These are phyloP conservation scores for Pionites leucogaster DNA, from an alignment of 2,113 vertebrate genomes.

Conservation along the genomic window DNA sequence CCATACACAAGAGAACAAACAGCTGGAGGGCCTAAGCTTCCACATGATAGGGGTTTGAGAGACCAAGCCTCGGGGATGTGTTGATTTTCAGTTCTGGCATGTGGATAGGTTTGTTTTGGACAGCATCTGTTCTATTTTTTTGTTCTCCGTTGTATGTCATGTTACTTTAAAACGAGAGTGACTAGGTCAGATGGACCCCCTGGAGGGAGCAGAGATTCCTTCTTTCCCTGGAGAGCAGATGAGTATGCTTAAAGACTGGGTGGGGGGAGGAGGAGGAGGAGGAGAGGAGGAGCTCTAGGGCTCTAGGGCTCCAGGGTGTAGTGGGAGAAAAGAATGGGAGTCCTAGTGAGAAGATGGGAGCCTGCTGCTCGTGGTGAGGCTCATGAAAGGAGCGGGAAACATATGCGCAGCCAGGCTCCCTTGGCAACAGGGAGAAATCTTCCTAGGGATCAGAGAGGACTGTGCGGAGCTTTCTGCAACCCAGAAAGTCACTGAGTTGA, in stretches of 20 bases:
- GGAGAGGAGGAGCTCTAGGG: not conserved
- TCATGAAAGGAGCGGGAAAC: not conserved
- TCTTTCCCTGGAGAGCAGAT: slow-evolving; percentile 66
- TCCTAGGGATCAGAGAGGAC: not conserved
- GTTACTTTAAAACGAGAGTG: slow-evolving; percentile 54
- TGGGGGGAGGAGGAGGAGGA: slow-evolving; percentile 1
- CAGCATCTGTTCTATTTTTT: slow-evolving; percentile 62
- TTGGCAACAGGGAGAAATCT: not conserved
- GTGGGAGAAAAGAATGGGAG: not conserved
- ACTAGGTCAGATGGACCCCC: slow-evolving; percentile 63
- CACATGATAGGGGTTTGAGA: not conserved
- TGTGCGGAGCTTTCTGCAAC: not conserved
- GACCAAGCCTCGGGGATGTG: slow-evolving; percentile 44
- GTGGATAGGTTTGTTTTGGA: slow-evolving; percentile 62
- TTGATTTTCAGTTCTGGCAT: slow-evolving; percentile 55
- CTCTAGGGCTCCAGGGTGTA: not conserved
- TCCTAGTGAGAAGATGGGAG: slow-evolving; percentile 17
- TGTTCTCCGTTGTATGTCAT: not conserved
- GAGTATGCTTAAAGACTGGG: slow-evolving; percentile 43
- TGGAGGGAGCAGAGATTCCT: slow-evolving; percentile 58
- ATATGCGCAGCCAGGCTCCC: not conserved
- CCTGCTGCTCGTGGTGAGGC: slow-evolving; percentile 43
- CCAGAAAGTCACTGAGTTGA: not conserved
- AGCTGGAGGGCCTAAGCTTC: slow-evolving; percentile 38
- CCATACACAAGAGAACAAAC: slow-evolving; percentile 25